Conservation (phyloP, 2,797 vertebrate genomes). For the Coregonus ussuriensis region DNA sequence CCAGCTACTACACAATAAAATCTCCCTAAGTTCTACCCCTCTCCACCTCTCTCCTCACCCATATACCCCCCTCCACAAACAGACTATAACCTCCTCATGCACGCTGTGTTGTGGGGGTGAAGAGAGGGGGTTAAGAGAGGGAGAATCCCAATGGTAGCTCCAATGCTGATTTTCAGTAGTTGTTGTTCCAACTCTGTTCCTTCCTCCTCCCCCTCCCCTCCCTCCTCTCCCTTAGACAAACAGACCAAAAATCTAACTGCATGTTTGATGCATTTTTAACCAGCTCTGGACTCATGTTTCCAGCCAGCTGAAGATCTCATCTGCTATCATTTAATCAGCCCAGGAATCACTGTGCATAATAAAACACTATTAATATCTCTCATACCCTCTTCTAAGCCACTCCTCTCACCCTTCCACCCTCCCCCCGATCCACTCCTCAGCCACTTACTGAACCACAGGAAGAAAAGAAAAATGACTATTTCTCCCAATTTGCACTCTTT, state of each 20-base stretch:
- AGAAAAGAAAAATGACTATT: constrained; percentile 30
- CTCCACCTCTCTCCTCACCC: constrained; percentile 60
- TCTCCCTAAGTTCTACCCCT: constrained; percentile 54
- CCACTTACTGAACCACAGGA: constrained; percentile 57
- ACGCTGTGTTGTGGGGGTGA: constrained; percentile 33
- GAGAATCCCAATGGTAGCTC: not conserved
- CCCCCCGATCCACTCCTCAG: constrained; percentile 50
- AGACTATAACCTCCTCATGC: constrained; percentile 72
- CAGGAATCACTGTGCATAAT: constrained; percentile 80
- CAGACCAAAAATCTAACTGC: constrained; percentile 77
- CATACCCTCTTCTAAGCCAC: constrained; percentile 50
- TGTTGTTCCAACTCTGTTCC: too few relatives aligned
- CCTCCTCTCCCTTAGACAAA: constrained; percentile 46
- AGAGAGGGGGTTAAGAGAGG: constrained; percentile 1
- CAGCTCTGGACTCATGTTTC: constrained; percentile 73
- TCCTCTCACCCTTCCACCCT: not conserved
- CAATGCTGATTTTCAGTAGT: not conserved
- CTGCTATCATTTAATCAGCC: constrained; percentile 78
- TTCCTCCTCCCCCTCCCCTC: not conserved
- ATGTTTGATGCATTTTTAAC: constrained; percentile 84
- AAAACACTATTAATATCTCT: constrained; percentile 77
- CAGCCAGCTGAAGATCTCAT: constrained; percentile 72
- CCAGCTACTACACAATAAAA: too few relatives aligned
- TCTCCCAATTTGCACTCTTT: constrained; percentile 66
- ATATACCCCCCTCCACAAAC: too few relatives aligned